These are phyloP conservation scores for Murina feae DNA, from an alignment of 2,113 vertebrate genomes.

Conservation along the genomic window DNA sequence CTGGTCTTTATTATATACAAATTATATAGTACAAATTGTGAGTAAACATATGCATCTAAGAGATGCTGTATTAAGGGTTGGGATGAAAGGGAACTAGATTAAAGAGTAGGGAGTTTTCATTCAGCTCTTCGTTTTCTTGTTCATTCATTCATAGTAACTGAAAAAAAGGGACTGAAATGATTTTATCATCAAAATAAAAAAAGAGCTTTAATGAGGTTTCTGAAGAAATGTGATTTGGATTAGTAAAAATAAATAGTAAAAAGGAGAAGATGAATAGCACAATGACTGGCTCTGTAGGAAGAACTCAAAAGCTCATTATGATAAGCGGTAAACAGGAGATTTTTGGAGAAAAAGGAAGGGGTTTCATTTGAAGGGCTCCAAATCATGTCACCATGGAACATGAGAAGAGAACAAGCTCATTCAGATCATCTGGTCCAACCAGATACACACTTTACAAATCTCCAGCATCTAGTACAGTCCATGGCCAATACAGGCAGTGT, in stretches of 20 bases:
- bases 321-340: background rate
- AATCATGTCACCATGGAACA: background rate
- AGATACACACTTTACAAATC: background rate
- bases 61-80: background rate
- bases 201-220: background rate
- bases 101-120: background rate
- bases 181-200: background rate
- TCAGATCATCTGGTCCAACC: background rate
- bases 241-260: background rate
- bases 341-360: background rate
- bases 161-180: background rate
- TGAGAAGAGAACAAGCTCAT: background rate
- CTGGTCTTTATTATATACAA: background rate
- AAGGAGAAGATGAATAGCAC: background rate
- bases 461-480: background rate
- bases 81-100: background rate
- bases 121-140: background rate
- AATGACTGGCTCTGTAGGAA: background rate
- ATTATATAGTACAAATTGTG: background rate
- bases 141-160: background rate
- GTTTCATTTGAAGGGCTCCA: background rate
- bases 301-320: background rate
- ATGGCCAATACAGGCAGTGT: background rate
- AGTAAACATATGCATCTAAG: background rate
- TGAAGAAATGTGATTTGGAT: background rate